phyloP scores from a whole-genome alignment of 92 coral and sea anemone genomes.

The Parazoanthus atlanticus region DNA sequence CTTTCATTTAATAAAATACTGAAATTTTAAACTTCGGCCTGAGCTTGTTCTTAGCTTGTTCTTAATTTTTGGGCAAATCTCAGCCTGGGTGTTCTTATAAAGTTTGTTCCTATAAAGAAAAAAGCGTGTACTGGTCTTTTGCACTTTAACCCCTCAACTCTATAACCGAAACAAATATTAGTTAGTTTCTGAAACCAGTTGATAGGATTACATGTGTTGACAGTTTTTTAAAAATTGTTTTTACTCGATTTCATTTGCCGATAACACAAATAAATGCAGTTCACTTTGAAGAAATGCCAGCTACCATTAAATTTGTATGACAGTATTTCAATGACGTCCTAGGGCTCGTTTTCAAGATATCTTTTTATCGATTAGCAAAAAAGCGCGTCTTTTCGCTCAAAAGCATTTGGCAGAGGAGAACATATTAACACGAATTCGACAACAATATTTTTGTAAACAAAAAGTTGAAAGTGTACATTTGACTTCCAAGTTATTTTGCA shows the following conservation, averaged over 20 bases:
- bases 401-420: background rate
- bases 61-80: no score
- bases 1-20: no score
- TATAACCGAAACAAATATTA: background rate
- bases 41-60: no score
- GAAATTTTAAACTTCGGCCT: no score
- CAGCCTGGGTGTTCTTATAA: no score
- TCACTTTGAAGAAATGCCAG: background rate
- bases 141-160: background rate
- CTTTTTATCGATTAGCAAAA: no score
- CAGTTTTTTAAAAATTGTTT: background rate
- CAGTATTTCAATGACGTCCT: background rate
- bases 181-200: background rate
- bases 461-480: background rate
- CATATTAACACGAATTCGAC: background rate
- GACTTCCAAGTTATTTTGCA: background rate
- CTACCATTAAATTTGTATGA: constrained; percentile 13
- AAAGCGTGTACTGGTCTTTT: background rate
- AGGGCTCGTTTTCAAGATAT: background rate
- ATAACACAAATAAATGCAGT: background rate
- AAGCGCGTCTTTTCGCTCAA: background rate
- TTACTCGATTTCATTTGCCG: background rate
- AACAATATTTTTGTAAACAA: no score
- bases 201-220: no score
- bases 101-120: no score